phyloP scores from a whole-genome alignment of 2,113 vertebrate species.

The Gavialis gangeticus region DNA sequence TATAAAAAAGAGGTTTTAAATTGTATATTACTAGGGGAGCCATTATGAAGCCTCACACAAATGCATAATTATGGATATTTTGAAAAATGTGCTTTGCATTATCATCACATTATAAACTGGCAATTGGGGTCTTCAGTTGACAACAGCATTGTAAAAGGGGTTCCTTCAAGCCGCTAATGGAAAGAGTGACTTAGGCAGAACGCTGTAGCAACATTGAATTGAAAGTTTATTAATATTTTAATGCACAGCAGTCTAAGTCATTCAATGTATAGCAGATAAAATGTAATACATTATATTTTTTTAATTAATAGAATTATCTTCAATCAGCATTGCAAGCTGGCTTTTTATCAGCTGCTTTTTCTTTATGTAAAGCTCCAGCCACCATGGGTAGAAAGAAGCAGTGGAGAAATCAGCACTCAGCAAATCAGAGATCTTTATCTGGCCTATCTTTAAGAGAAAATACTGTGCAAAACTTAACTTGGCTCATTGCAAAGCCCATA shows the following conservation, averaged over 20 bases:
- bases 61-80: slow-evolving; percentile 22
- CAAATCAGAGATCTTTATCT: slow-evolving; percentile 33
- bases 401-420: slow-evolving; percentile 17
- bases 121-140: not conserved
- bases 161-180: not conserved
- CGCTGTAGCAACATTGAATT: slow-evolving; percentile 33
- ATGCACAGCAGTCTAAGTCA: slow-evolving; percentile 29
- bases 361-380: slow-evolving; percentile 29
- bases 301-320: slow-evolving; percentile 70
- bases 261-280: slow-evolving; percentile 55
- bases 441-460: not conserved
- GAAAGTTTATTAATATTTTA: slow-evolving; percentile 63
- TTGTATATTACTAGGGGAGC: not conserved
- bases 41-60: slow-evolving; percentile 4
- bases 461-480: not conserved
- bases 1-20: not conserved
- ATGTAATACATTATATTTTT: slow-evolving; percentile 57
- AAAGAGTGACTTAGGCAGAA: slow-evolving; percentile 22
- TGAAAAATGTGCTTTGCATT: slow-evolving; percentile 17
- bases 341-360: slow-evolving; percentile 55
- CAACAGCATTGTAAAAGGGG: not conserved
- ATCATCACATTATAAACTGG: not conserved
- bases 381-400: not conserved
- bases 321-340: slow-evolving; percentile 19
- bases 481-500: not conserved